A percentile compares a stretch with the other conserved stretches of the same genome.
Conservation (phyloP, 1,140 invertebrate species). For the Triops cancriformis region DNA sequence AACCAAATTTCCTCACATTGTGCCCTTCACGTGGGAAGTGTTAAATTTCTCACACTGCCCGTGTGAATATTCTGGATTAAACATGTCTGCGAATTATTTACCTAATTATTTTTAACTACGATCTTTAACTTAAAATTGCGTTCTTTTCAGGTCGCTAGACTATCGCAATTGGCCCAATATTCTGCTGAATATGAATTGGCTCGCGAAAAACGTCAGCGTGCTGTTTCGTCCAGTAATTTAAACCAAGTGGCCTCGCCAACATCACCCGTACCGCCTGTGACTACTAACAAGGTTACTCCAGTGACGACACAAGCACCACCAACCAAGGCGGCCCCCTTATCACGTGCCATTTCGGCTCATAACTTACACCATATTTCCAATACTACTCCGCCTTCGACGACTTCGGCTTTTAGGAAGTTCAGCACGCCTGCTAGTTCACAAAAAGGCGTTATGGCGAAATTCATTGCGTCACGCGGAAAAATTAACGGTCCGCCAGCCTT, state of each 20-base stretch:
- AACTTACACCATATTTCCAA: background rate
- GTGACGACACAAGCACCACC: background rate
- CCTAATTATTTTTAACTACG: too few relatives aligned
- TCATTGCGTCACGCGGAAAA: conserved; percentile 61
- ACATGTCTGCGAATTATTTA: too few relatives aligned
- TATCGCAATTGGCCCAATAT: conserved; percentile 16
- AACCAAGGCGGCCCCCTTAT: conserved; percentile 41
- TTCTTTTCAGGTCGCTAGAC: background rate
- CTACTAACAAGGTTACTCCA: conserved; percentile 10
- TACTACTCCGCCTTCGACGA: background rate
- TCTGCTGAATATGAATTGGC: conserved; percentile 21
- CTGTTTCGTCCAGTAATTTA: background rate
- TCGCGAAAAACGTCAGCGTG: conserved; percentile 24
- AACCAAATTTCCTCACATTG: background rate
- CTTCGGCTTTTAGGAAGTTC: conserved; percentile 26
- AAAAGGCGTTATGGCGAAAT: conserved; percentile 65
- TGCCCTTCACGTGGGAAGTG: background rate
- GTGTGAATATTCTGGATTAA: too few relatives aligned
- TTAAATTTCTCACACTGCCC: too few relatives aligned
- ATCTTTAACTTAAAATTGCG: too few relatives aligned
- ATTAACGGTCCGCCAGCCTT: conserved; percentile 38
- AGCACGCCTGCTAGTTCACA: conserved; percentile 38
- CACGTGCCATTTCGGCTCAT: conserved; percentile 33
- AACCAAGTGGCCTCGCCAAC: conserved; percentile 6
- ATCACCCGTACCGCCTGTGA: background rate